A percentile compares a stretch with the other conserved stretches of the same genome.
Evolutionary conservation across 2,113 vertebrate genomes (phyloP).

Genomic region (Sciurus niger): DNA sequence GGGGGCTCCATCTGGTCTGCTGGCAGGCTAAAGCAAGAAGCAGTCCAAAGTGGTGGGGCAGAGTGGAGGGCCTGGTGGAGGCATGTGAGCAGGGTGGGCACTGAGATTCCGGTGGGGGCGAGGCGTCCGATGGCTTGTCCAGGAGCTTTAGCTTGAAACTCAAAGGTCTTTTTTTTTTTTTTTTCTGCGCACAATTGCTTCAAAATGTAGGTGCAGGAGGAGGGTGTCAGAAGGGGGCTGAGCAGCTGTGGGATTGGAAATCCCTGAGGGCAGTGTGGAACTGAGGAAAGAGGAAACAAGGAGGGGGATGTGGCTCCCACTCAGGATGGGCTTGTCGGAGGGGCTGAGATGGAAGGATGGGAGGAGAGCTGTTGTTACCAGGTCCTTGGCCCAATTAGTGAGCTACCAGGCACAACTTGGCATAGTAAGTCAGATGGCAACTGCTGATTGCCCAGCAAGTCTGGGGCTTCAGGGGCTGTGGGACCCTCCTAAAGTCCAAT

Average conservation of each 20-base stretch:
- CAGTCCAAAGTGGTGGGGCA: background rate
- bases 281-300: slow-evolving; percentile 44
- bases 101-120: background rate
- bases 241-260: slow-evolving; percentile 74
- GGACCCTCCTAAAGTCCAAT: background rate
- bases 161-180: slow-evolving; percentile 41
- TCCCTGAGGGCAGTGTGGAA: slow-evolving; percentile 63
- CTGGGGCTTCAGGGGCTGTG: background rate
- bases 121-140: slow-evolving; percentile 27
- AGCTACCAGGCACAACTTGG: slow-evolving; percentile 37
- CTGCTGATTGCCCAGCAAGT: background rate
- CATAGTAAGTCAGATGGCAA: slow-evolving; percentile 29
- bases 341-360: background rate
- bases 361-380: background rate
- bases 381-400: slow-evolving; percentile 24
- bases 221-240: slow-evolving; percentile 46
- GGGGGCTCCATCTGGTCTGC: background rate
- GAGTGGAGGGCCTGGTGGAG: background rate
- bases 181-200: slow-evolving; percentile 61
- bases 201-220: slow-evolving; percentile 55
- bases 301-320: background rate
- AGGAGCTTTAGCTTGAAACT: slow-evolving; percentile 68
- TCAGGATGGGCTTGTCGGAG: slow-evolving; percentile 52
- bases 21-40: slow-evolving; percentile 42
- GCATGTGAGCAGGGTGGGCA: background rate